phyloP scores from a whole-genome alignment of 2,113 vertebrate genomes.

The Passer domesticus region DNA sequence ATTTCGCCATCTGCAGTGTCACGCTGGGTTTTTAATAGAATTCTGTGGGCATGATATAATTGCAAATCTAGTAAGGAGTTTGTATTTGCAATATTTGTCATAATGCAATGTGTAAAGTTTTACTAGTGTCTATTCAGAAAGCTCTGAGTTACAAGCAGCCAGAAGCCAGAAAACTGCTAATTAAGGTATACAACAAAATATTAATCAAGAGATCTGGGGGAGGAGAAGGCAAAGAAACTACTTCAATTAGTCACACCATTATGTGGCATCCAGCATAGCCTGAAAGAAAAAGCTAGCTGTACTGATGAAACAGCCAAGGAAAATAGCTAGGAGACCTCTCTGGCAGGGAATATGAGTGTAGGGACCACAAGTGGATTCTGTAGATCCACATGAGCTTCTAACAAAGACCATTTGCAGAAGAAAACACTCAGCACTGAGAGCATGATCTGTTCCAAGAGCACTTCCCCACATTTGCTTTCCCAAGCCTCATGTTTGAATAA shows the following conservation, averaged over 20 bases:
- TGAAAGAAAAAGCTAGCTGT: constrained; percentile 30
- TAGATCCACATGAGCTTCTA: not conserved
- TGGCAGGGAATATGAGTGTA: not conserved
- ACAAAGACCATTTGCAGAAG: not conserved
- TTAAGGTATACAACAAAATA: constrained; percentile 46
- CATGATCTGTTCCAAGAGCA: not conserved
- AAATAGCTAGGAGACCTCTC: not conserved
- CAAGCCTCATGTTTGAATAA: not conserved
- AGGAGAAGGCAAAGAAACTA: constrained; percentile 19
- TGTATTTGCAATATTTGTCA: not conserved
- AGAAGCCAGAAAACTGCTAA: constrained; percentile 49
- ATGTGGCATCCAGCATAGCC: constrained; percentile 48
- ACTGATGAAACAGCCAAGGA: constrained; percentile 9
- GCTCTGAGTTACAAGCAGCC: constrained; percentile 10
- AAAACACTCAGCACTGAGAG: not conserved
- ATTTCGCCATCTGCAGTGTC: not conserved
- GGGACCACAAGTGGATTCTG: not conserved
- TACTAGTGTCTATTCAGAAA: constrained; percentile 30
- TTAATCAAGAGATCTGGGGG: constrained; percentile 50
- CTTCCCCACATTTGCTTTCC: not conserved
- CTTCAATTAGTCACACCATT: constrained; percentile 55
- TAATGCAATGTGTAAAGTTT: constrained; percentile 28
- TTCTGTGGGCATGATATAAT: constrained; percentile 42
- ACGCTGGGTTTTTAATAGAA: constrained; percentile 48
- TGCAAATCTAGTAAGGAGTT: not conserved